Evolutionary conservation across 2,888 invertebrate species (phyloP).

Genomic region (Agrochola lychnidis): DNA sequence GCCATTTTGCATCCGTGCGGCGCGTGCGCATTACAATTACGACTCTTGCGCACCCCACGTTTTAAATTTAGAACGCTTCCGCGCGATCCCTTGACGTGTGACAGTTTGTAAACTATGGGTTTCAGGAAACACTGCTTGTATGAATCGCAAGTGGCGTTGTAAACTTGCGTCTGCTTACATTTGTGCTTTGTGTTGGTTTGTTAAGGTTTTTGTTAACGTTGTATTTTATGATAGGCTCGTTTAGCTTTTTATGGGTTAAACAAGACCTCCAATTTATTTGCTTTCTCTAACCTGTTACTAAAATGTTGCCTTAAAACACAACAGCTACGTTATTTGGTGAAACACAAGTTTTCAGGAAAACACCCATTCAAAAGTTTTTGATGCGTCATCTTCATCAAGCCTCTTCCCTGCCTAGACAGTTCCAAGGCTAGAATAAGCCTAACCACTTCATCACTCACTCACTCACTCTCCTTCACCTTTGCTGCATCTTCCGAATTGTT

Average conservation of each 20-base stretch:
- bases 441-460: background rate
- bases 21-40: conserved; percentile 78
- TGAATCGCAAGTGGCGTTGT: conserved; percentile 18
- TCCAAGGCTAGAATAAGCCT: background rate
- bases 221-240: background rate
- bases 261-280: background rate
- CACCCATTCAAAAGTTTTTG: background rate
- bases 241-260: background rate
- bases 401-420: background rate
- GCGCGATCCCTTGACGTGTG: conserved; percentile 68
- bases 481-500: background rate
- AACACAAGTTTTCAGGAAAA: background rate
- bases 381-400: background rate
- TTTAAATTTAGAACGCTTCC: conserved; percentile 79
- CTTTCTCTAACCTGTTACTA: background rate
- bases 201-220: conserved; percentile 6
- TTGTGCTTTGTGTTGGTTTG: background rate
- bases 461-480: background rate
- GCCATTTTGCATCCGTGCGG: conserved; percentile 80
- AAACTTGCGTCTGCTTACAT: background rate
- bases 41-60: conserved; percentile 67
- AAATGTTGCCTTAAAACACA: background rate
- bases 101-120: conserved; percentile 66
- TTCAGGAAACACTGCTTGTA: conserved; percentile 64
- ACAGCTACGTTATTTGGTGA: background rate